Evolutionary conservation across 1,140 invertebrate genomes (phyloP).

Genomic region (Caenorhabditis remanei): DNA sequence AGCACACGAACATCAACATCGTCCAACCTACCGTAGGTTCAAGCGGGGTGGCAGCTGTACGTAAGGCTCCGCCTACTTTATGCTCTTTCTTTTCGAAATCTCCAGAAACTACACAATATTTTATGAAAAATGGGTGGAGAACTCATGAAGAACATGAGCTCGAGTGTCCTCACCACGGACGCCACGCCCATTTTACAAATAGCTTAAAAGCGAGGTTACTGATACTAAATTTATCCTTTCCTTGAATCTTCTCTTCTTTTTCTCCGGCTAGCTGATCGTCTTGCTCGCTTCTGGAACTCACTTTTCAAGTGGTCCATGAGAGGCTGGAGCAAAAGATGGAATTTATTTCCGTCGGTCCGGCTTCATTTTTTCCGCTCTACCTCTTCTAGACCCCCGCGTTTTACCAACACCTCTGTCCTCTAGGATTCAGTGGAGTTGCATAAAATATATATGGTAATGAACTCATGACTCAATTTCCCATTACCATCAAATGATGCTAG

Average conservation of each 20-base stretch:
- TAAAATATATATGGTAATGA: neutral
- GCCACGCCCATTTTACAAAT: conserved; percentile 5
- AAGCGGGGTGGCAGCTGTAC: neutral
- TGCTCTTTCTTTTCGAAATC: neutral
- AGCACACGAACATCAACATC: neutral
- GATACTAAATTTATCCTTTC: conserved; percentile 3
- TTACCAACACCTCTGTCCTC: too few relatives aligned
- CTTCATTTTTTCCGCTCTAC: neutral
- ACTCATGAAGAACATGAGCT: conserved; percentile 15
- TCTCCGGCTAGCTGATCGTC: neutral
- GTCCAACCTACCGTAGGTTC: neutral
- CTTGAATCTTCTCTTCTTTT: neutral
- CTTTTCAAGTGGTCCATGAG: neutral
- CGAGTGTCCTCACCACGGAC: neutral
- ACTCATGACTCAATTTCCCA: conserved; percentile 8
- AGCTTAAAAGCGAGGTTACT: neutral
- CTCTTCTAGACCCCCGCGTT: neutral
- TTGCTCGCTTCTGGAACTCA: conserved; percentile 13
- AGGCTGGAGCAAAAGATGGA: conserved; percentile 4
- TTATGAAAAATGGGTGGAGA: conserved; percentile 7
- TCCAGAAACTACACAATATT: conserved; percentile 23
- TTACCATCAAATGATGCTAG: conserved; percentile 26
- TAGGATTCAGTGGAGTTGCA: too few relatives aligned
- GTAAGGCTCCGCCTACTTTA: conserved; percentile 6
- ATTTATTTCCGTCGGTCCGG: neutral